Conservation (phyloP, 2,797 vertebrate species). For the Propithecus perrieri region DNA sequence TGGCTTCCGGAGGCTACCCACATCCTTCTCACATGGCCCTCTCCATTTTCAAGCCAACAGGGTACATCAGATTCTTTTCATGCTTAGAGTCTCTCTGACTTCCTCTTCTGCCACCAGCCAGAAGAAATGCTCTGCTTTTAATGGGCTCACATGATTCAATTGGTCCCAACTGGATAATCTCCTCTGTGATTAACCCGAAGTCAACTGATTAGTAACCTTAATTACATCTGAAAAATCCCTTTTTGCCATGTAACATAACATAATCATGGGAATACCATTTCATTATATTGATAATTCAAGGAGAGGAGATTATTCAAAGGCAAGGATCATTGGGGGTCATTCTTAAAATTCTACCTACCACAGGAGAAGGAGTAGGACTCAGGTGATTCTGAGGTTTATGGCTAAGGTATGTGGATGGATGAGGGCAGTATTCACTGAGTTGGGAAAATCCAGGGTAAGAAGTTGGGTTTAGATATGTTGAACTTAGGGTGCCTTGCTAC, state of each 20-base stretch:
- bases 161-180: background rate
- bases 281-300: background rate
- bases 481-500: background rate
- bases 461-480: background rate
- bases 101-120: background rate
- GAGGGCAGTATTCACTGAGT: background rate
- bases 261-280: background rate
- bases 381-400: background rate
- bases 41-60: constrained; percentile 9
- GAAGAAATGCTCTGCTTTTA: background rate
- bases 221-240: background rate
- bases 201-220: constrained; percentile 13
- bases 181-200: background rate
- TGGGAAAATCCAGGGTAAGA: background rate
- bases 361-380: background rate
- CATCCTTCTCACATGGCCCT: background rate
- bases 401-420: background rate
- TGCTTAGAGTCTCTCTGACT: background rate
- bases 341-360: constrained; percentile 27
- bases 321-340: background rate
- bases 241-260: background rate
- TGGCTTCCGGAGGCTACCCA: background rate
- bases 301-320: background rate
- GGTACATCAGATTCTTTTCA: background rate
- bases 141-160: background rate